Base-by-base conservation (phyloP, 1,140 invertebrate genomes). In the Drosophila malerkotliana region DNA sequence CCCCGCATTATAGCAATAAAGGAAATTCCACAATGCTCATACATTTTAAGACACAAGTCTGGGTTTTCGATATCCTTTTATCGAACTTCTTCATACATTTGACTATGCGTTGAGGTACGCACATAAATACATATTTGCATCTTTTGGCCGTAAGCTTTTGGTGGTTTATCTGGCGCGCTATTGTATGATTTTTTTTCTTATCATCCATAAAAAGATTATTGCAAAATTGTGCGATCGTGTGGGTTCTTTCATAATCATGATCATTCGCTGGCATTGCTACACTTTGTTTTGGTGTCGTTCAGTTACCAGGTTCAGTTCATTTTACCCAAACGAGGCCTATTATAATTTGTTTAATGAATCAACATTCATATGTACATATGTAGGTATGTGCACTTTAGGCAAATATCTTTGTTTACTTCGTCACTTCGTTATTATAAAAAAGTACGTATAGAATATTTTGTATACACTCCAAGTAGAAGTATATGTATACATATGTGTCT, bases 141-240 rank as follows among this genome's bases (percentile, higher is more conserved):
- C 49, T 56, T 77, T 84, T 85, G 59, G 67, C 56, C 51, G 62
- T 69, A 68, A 53, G 72, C 4, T 83, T 76, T 78, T 85, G 77
- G 56, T 71, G 44, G 61, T 18, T 44, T 44, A 18, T 44, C 34
- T 76, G 72, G 53, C 67, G 79, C 79, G 79, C 80, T 67, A 56
- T 58, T 71, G 58, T 68, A 56, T 47, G 34, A 39, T 52, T 53
- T 75, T 14, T 21, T 26, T 34, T 73, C 47, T 74, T 62, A 54
- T 67, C 51, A 30, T 39, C 59, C 63, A 81, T 81, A 84, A 84
- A 77, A 56, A 87, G 73, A 74, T 74, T 84, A 77, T 69, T 57
- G 57, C 74, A 81, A 69, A 61, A 83, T 12, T 37, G 10, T 37
- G 37, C 52, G 53, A 56, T 69, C 6, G 26, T 5, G 69, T 83